Conservation (phyloP, 92 coral and sea anemone genomes). For the Palythoa grandiflora region DNA sequence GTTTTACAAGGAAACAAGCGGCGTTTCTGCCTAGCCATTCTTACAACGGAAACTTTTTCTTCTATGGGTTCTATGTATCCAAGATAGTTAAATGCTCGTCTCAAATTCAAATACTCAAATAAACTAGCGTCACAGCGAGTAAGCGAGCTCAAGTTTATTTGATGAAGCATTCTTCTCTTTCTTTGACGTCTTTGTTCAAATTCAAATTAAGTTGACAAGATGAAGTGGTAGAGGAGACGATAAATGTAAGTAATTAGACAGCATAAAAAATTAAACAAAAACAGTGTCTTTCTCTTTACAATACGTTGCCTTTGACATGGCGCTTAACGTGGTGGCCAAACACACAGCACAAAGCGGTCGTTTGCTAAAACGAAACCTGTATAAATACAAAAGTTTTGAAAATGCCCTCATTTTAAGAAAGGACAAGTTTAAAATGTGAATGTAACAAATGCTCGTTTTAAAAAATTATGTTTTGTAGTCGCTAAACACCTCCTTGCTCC, state of each 20-base stretch:
- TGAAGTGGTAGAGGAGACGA: not conserved
- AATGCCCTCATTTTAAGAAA: not conserved
- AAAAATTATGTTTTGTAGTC: not conserved
- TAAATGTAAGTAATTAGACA: not conserved
- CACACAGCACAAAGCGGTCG: not conserved
- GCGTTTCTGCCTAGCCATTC: no score
- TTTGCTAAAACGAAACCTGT: not conserved
- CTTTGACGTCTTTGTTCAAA: conserved; percentile 14
- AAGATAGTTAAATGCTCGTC: not conserved
- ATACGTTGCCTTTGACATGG: not conserved
- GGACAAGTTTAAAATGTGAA: not conserved
- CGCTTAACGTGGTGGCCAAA: not conserved
- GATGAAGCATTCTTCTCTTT: not conserved
- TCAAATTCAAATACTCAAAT: not conserved
- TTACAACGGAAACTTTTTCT: not conserved
- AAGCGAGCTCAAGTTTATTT: not conserved
- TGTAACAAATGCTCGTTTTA: conserved; percentile 29
- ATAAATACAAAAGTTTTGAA: not conserved
- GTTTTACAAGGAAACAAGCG: no score
- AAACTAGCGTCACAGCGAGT: not conserved
- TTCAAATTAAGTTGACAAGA: not conserved
- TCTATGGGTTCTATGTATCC: not conserved
- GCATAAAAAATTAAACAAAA: not conserved
- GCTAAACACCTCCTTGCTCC: not conserved
- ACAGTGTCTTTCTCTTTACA: not conserved